A percentile compares a stretch with the other conserved stretches of the same genome.
Evolutionary conservation across 2,888 invertebrate genomes (phyloP).

Genomic region (Oxytorus armatus): DNA sequence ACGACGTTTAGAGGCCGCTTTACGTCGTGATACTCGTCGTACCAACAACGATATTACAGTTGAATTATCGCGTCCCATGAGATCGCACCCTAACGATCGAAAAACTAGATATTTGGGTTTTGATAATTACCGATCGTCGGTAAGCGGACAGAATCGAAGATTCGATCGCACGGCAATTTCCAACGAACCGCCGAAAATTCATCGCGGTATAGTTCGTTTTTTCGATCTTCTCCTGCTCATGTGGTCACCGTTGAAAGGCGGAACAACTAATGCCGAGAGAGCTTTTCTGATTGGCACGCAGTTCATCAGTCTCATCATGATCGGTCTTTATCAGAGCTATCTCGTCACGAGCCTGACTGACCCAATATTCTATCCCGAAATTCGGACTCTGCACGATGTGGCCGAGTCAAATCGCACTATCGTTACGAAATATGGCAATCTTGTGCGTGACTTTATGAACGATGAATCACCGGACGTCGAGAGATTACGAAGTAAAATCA

Average conservation of each 20-base stretch:
- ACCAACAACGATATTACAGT: background rate
- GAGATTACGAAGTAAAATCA: slow-evolving; percentile 48
- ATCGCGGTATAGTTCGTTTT: slow-evolving; percentile 38
- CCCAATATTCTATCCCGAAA: slow-evolving; percentile 72
- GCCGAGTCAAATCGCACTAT: slow-evolving; percentile 68
- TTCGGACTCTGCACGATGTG: slow-evolving; percentile 73
- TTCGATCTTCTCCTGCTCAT: slow-evolving; percentile 66
- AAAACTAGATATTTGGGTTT: background rate
- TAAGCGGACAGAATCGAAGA: background rate
- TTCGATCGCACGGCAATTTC: background rate
- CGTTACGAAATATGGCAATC: slow-evolving; percentile 75
- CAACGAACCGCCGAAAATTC: slow-evolving; percentile 65
- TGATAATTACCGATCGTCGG: background rate
- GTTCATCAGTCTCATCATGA: slow-evolving; percentile 72
- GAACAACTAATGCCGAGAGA: slow-evolving; percentile 65
- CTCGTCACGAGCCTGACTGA: slow-evolving; percentile 74
- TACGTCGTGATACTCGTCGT: background rate
- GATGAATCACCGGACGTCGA: slow-evolving; percentile 53
- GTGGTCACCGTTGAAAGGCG: slow-evolving; percentile 70
- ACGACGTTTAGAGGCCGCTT: slow-evolving; percentile 16
- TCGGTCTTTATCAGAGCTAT: slow-evolving; percentile 73
- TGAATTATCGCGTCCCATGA: background rate
- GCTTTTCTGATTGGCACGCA: slow-evolving; percentile 70
- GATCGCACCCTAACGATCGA: too few relatives aligned
- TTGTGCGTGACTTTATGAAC: slow-evolving; percentile 65